Base-by-base conservation (phyloP, 2,797 vertebrate genomes). In the Mus spretus region DNA sequence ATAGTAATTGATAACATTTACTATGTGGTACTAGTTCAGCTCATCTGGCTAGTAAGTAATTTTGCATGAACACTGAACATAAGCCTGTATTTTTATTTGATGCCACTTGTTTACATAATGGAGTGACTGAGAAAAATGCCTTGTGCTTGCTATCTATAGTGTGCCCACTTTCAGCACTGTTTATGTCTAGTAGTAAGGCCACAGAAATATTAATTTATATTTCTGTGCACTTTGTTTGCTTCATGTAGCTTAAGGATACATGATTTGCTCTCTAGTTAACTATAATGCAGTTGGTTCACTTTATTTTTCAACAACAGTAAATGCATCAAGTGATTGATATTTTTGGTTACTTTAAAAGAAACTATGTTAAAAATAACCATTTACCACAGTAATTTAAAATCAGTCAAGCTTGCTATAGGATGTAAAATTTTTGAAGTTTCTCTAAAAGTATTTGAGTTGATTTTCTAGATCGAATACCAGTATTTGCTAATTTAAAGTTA, bases 1-100 rank as follows among this genome's bases (percentile, higher is more conserved):
- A 47, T 0, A 0, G 47, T 94, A 84, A 96, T 78, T 67, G 59
- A 96, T 31, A 59, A 80, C 57, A 94, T 74, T 12, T 50, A 10
- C 50, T 50, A 50, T 50, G 50, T 50, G 50, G 50, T 50, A 50
- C 50, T 85, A 65, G 65, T 87, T 92, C 78, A 84, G 37, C n/a
- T 79, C 90, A 87, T 96, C 84, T 74, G 79, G 97, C 37, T 59
- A 50, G 44, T 88, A 74, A 94, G 65, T 95, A 95, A 96, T 28
- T 65, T 28, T 65, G 44, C 95, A 93, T 75, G 77, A 96, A 79
- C 50, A 82, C 67, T 85, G 85, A 82, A 96, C 96, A 95, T 93
- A 61, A 97, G 44, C 80, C 34, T 87, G 86, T 86, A 65, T 13
- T 50, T 94, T 89, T 80, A 85, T 90, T 91, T 84, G 59, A 79